Percentiles rank a stretch among this genome's conserved stretches.
Evolutionary conservation across 2,113 vertebrate species (phyloP).

Genomic region (Tragelaphus imberbis): DNA sequence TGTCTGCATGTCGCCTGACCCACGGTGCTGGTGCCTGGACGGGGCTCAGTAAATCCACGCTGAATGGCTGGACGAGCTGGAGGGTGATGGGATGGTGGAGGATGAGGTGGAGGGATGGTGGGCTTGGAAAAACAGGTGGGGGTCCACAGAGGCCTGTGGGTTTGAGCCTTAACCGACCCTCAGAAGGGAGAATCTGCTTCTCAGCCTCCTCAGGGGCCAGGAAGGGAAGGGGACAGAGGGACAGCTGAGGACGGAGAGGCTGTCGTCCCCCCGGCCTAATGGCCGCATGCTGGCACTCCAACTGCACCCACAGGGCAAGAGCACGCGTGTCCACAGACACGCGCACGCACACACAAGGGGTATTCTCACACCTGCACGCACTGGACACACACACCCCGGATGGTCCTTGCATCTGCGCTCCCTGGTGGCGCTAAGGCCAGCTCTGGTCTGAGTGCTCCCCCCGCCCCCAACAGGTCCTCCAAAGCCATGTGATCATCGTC

Average conservation of each 20-base stretch:
- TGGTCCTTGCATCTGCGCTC: accelerated
- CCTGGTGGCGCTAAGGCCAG: background rate
- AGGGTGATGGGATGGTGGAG: accelerated
- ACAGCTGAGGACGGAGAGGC: background rate
- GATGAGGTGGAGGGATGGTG: accelerated
- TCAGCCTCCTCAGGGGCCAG: background rate
- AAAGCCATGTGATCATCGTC: accelerated
- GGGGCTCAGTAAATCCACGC: accelerated
- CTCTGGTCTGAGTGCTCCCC: accelerated
- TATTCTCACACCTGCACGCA: accelerated
- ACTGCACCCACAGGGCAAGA: background rate
- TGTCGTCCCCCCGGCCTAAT: background rate
- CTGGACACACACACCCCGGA: accelerated
- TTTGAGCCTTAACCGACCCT: background rate
- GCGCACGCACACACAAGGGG: accelerated
- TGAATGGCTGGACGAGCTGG: accelerated
- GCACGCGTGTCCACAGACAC: background rate
- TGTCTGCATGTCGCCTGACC: accelerated
- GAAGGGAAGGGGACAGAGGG: background rate
- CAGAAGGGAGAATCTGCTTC: background rate
- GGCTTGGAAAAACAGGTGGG: accelerated
- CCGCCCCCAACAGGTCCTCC: background rate
- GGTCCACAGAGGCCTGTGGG: background rate
- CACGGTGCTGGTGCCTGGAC: accelerated
- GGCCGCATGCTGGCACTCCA: background rate